Percentiles rank a stretch among this genome's conserved stretches.
Evolutionary conservation across 1,140 invertebrate species (phyloP).

Genomic region (Papilio polyxenes): DNA sequence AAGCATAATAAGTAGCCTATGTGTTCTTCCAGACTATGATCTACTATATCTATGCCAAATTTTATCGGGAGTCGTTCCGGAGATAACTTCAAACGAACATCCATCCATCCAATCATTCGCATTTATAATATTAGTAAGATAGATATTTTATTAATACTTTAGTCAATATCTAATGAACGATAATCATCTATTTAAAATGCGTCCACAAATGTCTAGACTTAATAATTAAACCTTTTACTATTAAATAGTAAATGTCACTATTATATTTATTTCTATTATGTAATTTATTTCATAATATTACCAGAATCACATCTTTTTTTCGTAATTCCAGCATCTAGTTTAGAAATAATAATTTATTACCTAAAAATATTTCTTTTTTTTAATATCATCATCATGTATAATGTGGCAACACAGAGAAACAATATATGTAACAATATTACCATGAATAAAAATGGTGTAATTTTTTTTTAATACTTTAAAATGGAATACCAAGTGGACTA

Average conservation of each 20-base stretch:
- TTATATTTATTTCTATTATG: not conserved
- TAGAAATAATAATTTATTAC: conserved; percentile 9
- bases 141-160: not conserved
- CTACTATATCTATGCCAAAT: too few species aligned
- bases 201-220: not conserved
- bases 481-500: not conserved
- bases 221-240: not conserved
- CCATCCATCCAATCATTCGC: too few species aligned
- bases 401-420: not conserved
- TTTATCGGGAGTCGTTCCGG: too few species aligned
- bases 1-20: too few species aligned
- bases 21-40: too few species aligned
- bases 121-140: too few species aligned
- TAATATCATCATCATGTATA: not conserved
- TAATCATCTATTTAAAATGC: not conserved
- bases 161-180: not conserved
- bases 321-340: conserved; percentile 23
- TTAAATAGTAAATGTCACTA: not conserved
- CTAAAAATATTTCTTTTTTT: not conserved
- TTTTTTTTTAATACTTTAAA: not conserved
- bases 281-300: conserved; percentile 18
- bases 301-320: not conserved
- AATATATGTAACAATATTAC: conserved; percentile 1
- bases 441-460: not conserved
- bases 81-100: too few species aligned